These are phyloP conservation scores for Synchiropus splendidus DNA, from an alignment of 2,113 vertebrate genomes.

Conservation along the genomic window DNA sequence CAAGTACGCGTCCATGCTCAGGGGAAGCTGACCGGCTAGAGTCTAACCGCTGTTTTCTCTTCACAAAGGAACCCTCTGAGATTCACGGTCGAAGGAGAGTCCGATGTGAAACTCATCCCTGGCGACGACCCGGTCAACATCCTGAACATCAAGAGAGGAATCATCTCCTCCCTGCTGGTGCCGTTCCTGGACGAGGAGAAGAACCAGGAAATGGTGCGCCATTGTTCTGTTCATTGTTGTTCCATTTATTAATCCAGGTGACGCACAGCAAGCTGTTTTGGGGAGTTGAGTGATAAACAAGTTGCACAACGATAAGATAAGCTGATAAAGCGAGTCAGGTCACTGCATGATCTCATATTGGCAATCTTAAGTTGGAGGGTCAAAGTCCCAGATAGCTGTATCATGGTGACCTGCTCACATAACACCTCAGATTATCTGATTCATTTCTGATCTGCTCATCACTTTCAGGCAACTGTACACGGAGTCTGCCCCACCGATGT, in stretches of 20 bases:
- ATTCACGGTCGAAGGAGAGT: slow-evolving; percentile 60
- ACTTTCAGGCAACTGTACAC: slow-evolving; percentile 75
- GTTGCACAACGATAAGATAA: slow-evolving; percentile 52
- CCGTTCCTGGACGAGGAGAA: slow-evolving; percentile 66
- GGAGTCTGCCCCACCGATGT: slow-evolving; percentile 75
- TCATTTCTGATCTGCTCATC: slow-evolving; percentile 5
- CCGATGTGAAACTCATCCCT: slow-evolving; percentile 68
- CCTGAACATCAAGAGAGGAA: slow-evolving; percentile 88
- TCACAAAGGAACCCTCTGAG: slow-evolving; percentile 69
- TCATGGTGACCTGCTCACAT: slow-evolving; percentile 30
- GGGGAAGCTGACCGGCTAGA: neutral
- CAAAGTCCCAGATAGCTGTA: slow-evolving; percentile 57
- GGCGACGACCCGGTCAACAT: slow-evolving; percentile 72
- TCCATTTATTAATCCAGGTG: slow-evolving; percentile 10
- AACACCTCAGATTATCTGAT: neutral
- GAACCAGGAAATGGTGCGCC: slow-evolving; percentile 47
- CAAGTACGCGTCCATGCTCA: slow-evolving; percentile 55
- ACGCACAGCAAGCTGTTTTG: slow-evolving; percentile 5
- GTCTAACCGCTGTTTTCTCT: slow-evolving; percentile 8
- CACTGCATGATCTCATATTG: slow-evolving; percentile 27
- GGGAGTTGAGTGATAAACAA: slow-evolving; percentile 26
- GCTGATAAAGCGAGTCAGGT: slow-evolving; percentile 27
- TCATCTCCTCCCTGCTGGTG: slow-evolving; percentile 78
- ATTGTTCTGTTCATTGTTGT: slow-evolving; percentile 4
- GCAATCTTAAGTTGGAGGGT: slow-evolving; percentile 21